Base-by-base conservation (phyloP, 1,140 invertebrate genomes). In the Drosophila ficusphila region DNA sequence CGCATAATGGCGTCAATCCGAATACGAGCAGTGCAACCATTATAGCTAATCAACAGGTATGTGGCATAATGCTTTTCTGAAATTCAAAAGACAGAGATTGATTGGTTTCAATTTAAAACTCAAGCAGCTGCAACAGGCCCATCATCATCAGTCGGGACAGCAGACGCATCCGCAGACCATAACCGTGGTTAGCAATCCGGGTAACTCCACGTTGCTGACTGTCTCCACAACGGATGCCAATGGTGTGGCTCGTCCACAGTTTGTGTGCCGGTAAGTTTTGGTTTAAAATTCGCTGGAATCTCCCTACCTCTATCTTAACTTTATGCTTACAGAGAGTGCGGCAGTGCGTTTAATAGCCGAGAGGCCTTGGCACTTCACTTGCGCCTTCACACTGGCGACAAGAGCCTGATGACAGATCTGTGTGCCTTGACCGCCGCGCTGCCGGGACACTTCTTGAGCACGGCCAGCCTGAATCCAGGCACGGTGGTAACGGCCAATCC, bases 351-450 rank as follows among this genome's bases (percentile, higher is more conserved):
- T 77, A 92, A 93, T 56, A 95, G 93, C 83, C 93, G 94, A 83
- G 96, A 96, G 93, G 95, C 95, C 52, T 92, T 97, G 47, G 95
- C 95, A 53, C 92, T 96, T 61, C 96, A 97, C 92, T 94, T 96
- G 89, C 94, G 95, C 79, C 92, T 96, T 88, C 97, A 97, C 92
- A 95, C 95, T 60, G 96, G 96, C 52, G 95, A 96, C 90, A 94
- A 96, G 78, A 96, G 96, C 44, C 95, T 96, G 79, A 95, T 96
- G 51, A 97, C 96, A 65, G 96, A 97, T 92, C 93, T 97, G 79
- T 97, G 96, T 92, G 96, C 95, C 46, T 92, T 96, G 69, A 96
- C 95, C 25, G 95, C 95, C 41, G 95, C 95, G 41, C 93, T 96
- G 82, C 94, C 95, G 49, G 94, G 94, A 54, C 93, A 94, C 74